Conservation (phyloP, 2,888 invertebrate species). For the Polia nebulosa region DNA sequence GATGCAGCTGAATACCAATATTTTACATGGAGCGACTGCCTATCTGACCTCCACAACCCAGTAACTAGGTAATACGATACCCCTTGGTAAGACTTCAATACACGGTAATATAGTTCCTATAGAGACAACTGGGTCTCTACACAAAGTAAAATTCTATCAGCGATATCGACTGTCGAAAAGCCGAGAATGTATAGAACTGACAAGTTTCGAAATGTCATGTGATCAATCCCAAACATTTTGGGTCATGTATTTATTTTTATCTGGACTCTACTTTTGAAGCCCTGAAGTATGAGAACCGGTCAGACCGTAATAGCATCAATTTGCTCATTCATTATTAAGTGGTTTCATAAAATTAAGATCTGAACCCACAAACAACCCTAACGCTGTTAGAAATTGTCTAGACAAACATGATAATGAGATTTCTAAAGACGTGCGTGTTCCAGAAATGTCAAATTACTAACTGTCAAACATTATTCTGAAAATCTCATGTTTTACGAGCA, state of each 20-base stretch:
- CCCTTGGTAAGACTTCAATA: too few relatives aligned
- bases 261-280: too few relatives aligned
- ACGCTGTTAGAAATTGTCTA: background rate
- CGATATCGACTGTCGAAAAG: background rate
- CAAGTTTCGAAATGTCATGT: too few relatives aligned
- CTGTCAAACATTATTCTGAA: conserved; percentile 12
- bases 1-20: too few relatives aligned
- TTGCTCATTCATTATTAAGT: too few relatives aligned
- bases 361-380: too few relatives aligned
- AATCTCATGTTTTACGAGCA: conserved; percentile 21
- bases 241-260: too few relatives aligned
- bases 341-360: background rate
- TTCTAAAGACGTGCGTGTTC: background rate
- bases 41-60: too few relatives aligned
- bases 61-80: too few relatives aligned
- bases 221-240: too few relatives aligned
- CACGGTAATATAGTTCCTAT: background rate
- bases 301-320: background rate
- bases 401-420: background rate
- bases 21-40: too few relatives aligned
- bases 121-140: background rate
- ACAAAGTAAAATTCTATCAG: background rate
- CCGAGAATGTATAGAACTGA: too few relatives aligned
- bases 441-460: conserved; percentile 22
- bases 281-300: background rate